Base-by-base conservation (phyloP, 2,888 invertebrate species). In the Volucella zonaria region DNA sequence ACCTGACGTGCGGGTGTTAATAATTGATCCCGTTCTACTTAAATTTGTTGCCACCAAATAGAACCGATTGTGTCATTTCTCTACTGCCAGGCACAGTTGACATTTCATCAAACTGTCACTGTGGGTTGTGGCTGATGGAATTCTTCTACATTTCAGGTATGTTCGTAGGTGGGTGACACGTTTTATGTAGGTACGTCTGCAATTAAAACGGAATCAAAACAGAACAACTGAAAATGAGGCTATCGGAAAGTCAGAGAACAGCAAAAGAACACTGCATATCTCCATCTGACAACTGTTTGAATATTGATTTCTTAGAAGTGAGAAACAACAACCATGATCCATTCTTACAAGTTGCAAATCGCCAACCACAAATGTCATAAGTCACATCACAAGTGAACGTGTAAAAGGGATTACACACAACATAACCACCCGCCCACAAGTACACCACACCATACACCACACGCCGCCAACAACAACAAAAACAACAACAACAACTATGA, bases 261-360 rank as follows among this genome's bases (percentile, higher is more conserved):
- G 31, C 31, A 31, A 31, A 31, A 31, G 31, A 31, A 31, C 31
- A 31, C 31, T 31, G 6, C 6, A 6, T 31, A 31, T 31, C 31
- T 59, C 18, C 38, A 14, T 45, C 14, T 31, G 49, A 3, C 47
- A 23, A 52, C 42, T 54, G 67, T 52, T 56, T 45, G 51, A 18
- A 12, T 59, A 59, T 68, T 61, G 67, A 61, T 76, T 76, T 61
- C 40, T 43, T 18, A 8, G 14, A 14, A 40, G 3, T 14, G 40
- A 8, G 31, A 54, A 49, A 68, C 15, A 38, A 56, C 75, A 49
- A 67, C 56, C 47, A 54, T 12, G 14, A 10, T 18, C 49, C 56
- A 66, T 52, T 80, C 67, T 76, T 80, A 85, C 85, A 81, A 76
- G 73, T 81, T 81, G 85, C 73, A 80, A 51, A 56, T 75, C 47